Evolutionary conservation across 2,113 vertebrate species (phyloP), one percentile per base, ranked within the genome.

Genomic region (Nothoprocta pentlandii): DNA sequence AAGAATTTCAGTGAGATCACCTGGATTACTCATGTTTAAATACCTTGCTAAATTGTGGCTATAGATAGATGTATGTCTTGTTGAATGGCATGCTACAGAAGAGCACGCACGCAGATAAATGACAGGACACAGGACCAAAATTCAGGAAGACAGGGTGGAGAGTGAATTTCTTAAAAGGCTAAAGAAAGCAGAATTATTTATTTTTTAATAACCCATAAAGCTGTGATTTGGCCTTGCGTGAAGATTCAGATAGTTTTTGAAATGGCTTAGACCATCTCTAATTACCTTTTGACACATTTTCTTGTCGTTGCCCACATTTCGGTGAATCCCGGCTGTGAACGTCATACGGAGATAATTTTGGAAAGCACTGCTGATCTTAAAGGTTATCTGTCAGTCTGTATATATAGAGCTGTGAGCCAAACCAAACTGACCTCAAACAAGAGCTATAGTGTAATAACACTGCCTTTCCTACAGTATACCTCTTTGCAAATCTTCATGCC

Each of bases 311-410:
- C 85, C 77, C 56, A 66, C 49, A 30, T 93, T 91, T 87, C 71
- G 41, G 64, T 93, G 74, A 86, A 90, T 39, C 90, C 85, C 86
- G 68, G 32, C 66, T 90, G 63, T 68, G 73, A 89, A 64, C 34
- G 0, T 89, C 69, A 64, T 0, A 14, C 64, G 53, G 79, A 94
- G 87, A 77, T 83, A 90, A 62, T 83, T 93, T 90, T 89, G 67
- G 87, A 95, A 95, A 95, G 90, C 77, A 80, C 66, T 93, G 83
- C 89, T 93, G 90, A 80, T 92, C 96, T 93, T 93, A 94, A 93
- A 95, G 93, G 92, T 92, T 90, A 85, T 84, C 92, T 95, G 94
- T 92, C 94, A 95, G 79, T 76, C 92, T 95, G 70, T 76, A 25
- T 95, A 80, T 92, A 58, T 80, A 70, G 63, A 89, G 54, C 87